Conservation (phyloP, 2,888 invertebrate genomes). For the Heliconius ethilla region DNA sequence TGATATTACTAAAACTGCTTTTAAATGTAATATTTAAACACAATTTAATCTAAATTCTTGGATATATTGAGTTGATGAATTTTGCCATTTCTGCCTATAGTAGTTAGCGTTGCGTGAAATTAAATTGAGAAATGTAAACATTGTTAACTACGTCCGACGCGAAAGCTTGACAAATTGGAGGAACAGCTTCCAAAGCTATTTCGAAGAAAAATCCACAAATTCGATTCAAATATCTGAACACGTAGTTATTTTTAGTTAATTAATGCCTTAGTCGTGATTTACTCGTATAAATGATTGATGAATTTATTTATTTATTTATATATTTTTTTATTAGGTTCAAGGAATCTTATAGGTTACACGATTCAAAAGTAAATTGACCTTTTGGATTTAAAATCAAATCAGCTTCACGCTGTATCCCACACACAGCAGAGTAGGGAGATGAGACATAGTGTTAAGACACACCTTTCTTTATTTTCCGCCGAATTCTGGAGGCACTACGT, state of each 20-base stretch:
- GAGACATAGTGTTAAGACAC: too few relatives aligned
- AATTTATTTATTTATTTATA: too few relatives aligned
- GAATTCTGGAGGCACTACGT: too few relatives aligned
- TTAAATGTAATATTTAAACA: background rate
- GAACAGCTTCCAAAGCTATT: conserved; percentile 14
- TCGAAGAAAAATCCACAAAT: background rate
- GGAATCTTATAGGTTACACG: background rate
- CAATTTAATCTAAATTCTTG: background rate
- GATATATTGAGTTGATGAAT: conserved; percentile 7
- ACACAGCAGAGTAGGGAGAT: too few relatives aligned
- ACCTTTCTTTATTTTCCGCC: too few relatives aligned
- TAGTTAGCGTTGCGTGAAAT: conserved; percentile 38
- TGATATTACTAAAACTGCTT: background rate
- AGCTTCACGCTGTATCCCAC: too few relatives aligned
- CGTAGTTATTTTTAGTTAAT: background rate
- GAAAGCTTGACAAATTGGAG: conserved; percentile 33
- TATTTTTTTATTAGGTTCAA: too few relatives aligned
- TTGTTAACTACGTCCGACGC: conserved; percentile 28
- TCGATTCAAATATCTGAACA: background rate
- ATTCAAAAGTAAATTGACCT: background rate
- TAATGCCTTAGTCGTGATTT: background rate
- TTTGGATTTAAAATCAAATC: background rate
- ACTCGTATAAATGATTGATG: background rate
- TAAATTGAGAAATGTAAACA: conserved; percentile 40
- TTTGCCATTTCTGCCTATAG: conserved; percentile 22